Percentiles rank a stretch among this genome's conserved stretches.
Evolutionary conservation across 2,888 invertebrate genomes (phyloP).

Genomic region (Horisme vitalbata): DNA sequence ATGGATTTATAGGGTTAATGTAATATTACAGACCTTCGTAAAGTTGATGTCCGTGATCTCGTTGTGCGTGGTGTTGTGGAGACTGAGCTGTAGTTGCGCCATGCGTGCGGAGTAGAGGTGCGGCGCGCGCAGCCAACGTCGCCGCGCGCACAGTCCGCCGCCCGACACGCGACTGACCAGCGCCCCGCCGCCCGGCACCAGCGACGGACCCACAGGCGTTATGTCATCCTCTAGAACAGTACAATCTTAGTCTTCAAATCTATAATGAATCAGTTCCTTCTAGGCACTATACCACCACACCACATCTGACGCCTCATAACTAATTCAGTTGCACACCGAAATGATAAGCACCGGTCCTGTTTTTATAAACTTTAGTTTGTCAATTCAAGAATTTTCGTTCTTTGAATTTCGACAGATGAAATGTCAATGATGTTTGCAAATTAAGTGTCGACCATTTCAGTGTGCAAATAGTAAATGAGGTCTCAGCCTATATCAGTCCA

Average conservation of each 20-base stretch:
- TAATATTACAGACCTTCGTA: constrained; percentile 85
- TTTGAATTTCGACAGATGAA: too few relatives aligned
- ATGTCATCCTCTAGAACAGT: constrained; percentile 59
- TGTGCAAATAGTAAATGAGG: too few relatives aligned
- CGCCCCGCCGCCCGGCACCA: constrained; percentile 81
- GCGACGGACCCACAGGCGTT: constrained; percentile 68
- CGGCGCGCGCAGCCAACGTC: constrained; percentile 89
- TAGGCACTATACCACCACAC: neutral
- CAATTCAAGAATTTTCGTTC: too few relatives aligned
- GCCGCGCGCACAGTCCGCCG: constrained; percentile 84
- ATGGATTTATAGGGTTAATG: neutral
- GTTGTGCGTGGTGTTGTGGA: constrained; percentile 88
- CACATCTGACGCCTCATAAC: too few relatives aligned
- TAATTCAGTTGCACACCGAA: too few relatives aligned
- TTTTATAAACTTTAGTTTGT: too few relatives aligned
- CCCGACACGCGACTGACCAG: constrained; percentile 88
- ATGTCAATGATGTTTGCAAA: too few relatives aligned
- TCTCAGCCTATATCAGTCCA: too few relatives aligned
- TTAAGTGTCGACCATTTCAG: too few relatives aligned
- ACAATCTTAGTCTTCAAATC: too few relatives aligned
- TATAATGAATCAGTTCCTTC: too few relatives aligned
- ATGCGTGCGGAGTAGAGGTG: constrained; percentile 92
- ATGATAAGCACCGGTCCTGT: too few relatives aligned
- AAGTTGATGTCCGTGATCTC: constrained; percentile 87
- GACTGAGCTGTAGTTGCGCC: constrained; percentile 90